Base-by-base conservation (phyloP, 1,140 invertebrate species). In the Onthophagus taurus region DNA sequence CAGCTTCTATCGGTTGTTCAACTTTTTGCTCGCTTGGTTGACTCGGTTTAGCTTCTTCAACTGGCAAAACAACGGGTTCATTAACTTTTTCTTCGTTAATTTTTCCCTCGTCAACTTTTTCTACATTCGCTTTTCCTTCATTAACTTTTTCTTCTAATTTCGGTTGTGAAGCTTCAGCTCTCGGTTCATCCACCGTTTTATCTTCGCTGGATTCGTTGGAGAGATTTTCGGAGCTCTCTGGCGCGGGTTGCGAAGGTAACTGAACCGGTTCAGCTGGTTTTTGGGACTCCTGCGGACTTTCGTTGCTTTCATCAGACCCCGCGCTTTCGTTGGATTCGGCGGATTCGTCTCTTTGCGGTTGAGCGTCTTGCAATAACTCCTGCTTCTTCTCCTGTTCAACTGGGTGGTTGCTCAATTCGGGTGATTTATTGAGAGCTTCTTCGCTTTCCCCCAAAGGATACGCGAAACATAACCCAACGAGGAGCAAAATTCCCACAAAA, bases 321-420 rank as follows among this genome's bases (percentile, higher is more conserved):
- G n/a, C n/a, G 47, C 24, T 35, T 13, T 45, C 41, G 31, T 50
- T 39, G 5, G 34, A 48, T 21, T 51, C 45, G 30, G 42, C 42
- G 2, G 46, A 43, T 24, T 45, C 34, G 18, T 44, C 30, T 4
- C 18, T n/a, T 41, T 45, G 33, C 1, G 30, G 36, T 11, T 44
- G 37, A 11, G 29, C 23, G 8, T 36, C 36, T 31, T 45, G 35
- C 16, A 30, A 18, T 17, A 37, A 21, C 2, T 19, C 13, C 12
- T 39, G 31, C 19, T 30, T 29, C 12, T 52, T 9, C 5, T 43
- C 24, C 31, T 50, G 41, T 42, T 49, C 46, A 2, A 42, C 11
- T 13, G 29, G 20, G 42, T 67, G 62, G 8, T 62, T 54, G 37
- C 65, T 60, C 45, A 64, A 60, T 42, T 64, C 48, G 18, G 66